A percentile compares a stretch with the other conserved stretches of the same genome.
Evolutionary conservation across 2,797 vertebrate genomes (phyloP).

Genomic region (Acrossocheilus wenchowensis): DNA sequence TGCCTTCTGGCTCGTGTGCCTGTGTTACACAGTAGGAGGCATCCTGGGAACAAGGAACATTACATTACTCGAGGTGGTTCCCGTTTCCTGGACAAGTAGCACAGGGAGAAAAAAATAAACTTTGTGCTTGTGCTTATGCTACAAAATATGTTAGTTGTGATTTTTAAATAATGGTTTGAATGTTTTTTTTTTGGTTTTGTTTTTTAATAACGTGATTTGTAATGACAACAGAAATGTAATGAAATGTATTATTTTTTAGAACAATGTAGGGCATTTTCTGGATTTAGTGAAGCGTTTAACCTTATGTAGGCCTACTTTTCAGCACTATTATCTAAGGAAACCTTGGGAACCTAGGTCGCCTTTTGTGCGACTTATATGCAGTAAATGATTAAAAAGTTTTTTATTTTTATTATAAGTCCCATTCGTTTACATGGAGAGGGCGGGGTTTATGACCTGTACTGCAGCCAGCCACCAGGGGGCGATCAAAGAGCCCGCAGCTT

Average conservation of each 20-base stretch:
- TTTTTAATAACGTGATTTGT: background rate
- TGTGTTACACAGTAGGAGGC: conserved; percentile 68
- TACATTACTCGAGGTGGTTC: conserved; percentile 51
- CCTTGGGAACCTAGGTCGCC: background rate
- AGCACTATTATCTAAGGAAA: background rate
- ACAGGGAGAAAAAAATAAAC: conserved; percentile 16
- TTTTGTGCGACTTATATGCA: background rate
- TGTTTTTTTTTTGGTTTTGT: background rate
- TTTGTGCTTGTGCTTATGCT: background rate
- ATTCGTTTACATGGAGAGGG: no score
- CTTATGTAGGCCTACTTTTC: background rate
- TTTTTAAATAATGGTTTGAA: background rate
- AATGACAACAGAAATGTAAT: background rate
- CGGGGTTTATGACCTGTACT: no score
- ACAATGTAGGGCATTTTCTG: background rate
- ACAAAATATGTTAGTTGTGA: background rate
- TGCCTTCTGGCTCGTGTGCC: conserved; percentile 46
- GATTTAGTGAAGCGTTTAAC: background rate
- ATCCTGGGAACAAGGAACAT: conserved; percentile 67
- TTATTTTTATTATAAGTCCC: no score
- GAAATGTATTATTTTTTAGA: background rate
- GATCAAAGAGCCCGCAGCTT: no score
- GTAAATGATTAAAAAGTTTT: background rate
- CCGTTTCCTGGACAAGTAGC: conserved; percentile 70
- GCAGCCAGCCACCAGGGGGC: no score